Conservation (phyloP, 1,140 invertebrate genomes). For the Holcopasites calliopsidis region DNA sequence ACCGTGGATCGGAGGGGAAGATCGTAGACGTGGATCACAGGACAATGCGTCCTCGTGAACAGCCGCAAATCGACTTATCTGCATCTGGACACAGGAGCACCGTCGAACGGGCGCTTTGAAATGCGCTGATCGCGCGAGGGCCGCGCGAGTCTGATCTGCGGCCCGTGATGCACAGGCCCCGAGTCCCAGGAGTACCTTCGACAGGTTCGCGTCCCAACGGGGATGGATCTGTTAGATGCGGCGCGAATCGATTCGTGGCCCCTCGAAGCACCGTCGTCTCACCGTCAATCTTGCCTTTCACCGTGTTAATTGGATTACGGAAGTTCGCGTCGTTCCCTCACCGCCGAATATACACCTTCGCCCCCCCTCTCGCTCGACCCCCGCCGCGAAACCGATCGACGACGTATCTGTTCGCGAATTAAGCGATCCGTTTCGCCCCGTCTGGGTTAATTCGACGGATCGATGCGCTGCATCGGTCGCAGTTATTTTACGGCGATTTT, state of each 20-base stretch:
- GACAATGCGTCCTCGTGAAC: conserved; percentile 28
- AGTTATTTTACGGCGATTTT: not conserved
- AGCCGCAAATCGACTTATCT: conserved; percentile 57
- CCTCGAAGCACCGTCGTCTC: conserved; percentile 55
- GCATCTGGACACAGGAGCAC: conserved; percentile 24
- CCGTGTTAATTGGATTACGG: conserved; percentile 62
- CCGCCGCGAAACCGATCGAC: not conserved
- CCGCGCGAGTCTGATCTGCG: conserved; percentile 42
- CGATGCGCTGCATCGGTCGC: too few species aligned
- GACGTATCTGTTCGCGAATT: conserved; percentile 34
- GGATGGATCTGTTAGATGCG: conserved; percentile 45
- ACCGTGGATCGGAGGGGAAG: too few species aligned
- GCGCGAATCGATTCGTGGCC: conserved; percentile 50
- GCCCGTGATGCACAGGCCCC: conserved; percentile 50
- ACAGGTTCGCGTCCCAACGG: conserved; percentile 50
- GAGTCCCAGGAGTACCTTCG: conserved; percentile 51
- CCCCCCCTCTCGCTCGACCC: not conserved
- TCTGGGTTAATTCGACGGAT: conserved; percentile 5
- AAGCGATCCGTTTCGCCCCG: conserved; percentile 19
- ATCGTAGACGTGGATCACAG: conserved; percentile 27
- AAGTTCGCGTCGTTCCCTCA: conserved; percentile 41
- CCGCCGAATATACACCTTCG: conserved; percentile 24
- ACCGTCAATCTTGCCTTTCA: conserved; percentile 62
- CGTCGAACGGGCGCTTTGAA: conserved; percentile 28
- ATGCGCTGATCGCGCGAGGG: conserved; percentile 54